A percentile compares a stretch with the other conserved stretches of the same genome.
phyloP scores from a whole-genome alignment of 2,113 vertebrate genomes.

The Sinocyclocheilus anshuiensis region DNA sequence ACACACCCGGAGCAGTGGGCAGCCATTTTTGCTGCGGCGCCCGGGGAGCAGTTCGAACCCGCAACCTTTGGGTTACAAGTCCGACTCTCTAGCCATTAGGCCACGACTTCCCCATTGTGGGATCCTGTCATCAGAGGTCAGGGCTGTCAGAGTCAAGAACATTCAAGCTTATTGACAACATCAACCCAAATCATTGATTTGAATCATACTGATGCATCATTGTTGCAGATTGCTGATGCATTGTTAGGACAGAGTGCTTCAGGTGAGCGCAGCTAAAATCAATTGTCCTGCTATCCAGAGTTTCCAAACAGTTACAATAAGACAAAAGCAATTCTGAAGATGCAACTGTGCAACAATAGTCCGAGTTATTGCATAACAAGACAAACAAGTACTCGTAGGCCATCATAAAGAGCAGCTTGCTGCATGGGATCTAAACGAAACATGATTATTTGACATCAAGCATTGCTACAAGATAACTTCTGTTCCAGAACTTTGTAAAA shows the following conservation, averaged over 20 bases:
- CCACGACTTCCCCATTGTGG: too few relatives aligned
- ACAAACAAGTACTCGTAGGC: background rate
- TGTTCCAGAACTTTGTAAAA: background rate
- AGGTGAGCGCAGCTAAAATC: background rate
- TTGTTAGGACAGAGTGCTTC: background rate
- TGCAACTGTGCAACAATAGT: background rate
- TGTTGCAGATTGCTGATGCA: background rate
- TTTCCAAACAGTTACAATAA: background rate
- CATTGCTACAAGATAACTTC: background rate
- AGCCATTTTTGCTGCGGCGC: too few relatives aligned
- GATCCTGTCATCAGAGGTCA: background rate
- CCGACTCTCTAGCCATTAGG: too few relatives aligned
- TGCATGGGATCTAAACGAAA: background rate
- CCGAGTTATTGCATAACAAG: background rate
- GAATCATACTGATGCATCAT: background rate
- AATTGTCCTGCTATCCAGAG: background rate
- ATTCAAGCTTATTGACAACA: background rate
- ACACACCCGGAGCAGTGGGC: too few relatives aligned
- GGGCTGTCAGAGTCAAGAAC: background rate
- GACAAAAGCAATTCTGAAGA: background rate
- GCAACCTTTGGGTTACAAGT: too few relatives aligned
- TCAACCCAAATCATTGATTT: conserved; percentile 9
- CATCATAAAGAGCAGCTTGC: background rate
- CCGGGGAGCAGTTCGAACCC: too few relatives aligned
- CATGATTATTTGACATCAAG: background rate